phyloP scores from a whole-genome alignment of 2,888 invertebrate species.

The Sinohyriopsis cumingii region DNA sequence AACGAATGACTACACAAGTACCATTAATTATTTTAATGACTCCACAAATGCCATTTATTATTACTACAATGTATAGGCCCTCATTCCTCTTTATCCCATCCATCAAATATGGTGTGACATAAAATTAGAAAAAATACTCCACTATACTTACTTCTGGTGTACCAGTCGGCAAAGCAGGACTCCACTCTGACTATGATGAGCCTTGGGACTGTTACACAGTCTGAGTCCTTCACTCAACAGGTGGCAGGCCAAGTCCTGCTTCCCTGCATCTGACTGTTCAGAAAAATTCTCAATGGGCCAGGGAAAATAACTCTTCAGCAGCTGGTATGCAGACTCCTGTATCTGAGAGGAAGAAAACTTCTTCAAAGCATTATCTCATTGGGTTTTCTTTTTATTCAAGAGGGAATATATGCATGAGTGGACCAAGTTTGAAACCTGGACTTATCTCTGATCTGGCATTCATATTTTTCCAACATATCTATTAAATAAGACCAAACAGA shows the following conservation, averaged over 20 bases:
- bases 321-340: conserved; percentile 37
- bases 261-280: conserved; percentile 6
- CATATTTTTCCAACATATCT: too few species aligned
- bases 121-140: neutral
- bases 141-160: conserved; percentile 60
- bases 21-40: too few species aligned
- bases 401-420: too few species aligned
- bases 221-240: conserved; percentile 60
- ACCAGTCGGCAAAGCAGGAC: conserved; percentile 76
- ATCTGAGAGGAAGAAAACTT: conserved; percentile 31
- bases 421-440: too few species aligned
- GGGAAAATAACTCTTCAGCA: conserved; percentile 50
- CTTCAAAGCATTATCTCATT: neutral
- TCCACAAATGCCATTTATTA: too few species aligned
- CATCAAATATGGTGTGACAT: too few species aligned
- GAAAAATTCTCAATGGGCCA: conserved; percentile 30
- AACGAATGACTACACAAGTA: too few species aligned
- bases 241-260: conserved; percentile 29
- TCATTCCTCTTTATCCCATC: too few species aligned
- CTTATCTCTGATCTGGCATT: too few species aligned
- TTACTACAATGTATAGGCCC: too few species aligned
- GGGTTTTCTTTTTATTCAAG: too few species aligned
- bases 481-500: too few species aligned
- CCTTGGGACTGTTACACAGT: conserved; percentile 77
- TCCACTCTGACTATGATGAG: conserved; percentile 79